These are phyloP conservation scores for Nannoperca obscura DNA, from an alignment of 2,797 vertebrate genomes.

Conservation along the genomic window DNA sequence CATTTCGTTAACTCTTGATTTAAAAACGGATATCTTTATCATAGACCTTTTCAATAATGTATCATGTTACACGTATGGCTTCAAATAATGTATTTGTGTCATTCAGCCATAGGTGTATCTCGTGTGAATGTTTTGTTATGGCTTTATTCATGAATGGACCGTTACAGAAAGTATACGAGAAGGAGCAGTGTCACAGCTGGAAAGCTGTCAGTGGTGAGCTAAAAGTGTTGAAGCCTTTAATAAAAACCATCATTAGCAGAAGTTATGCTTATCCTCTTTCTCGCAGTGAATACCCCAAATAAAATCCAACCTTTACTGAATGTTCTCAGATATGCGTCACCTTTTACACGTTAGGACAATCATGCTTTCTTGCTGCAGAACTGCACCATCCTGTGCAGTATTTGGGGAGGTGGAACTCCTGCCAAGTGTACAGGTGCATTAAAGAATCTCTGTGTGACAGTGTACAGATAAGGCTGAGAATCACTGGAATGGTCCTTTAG, in stretches of 20 bases:
- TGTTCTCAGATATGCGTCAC: not conserved
- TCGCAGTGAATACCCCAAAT: not conserved
- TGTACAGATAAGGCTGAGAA: slow-evolving; percentile 66
- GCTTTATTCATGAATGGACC: not conserved
- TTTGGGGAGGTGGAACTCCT: slow-evolving; percentile 36
- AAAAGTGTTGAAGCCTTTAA: not conserved
- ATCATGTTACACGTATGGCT: not conserved
- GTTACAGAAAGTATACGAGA: no score
- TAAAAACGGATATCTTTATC: not conserved
- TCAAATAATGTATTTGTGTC: not conserved
- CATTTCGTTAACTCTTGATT: no score
- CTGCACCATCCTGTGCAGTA: slow-evolving; percentile 39
- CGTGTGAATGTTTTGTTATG: not conserved
- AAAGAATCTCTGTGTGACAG: slow-evolving; percentile 63
- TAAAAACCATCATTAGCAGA: no score
- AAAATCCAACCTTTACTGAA: slow-evolving; percentile 1
- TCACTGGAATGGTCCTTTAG: slow-evolving; percentile 64
- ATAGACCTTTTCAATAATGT: not conserved
- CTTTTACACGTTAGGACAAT: not conserved
- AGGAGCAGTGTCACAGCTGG: not conserved
- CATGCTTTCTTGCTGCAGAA: slow-evolving; percentile 15
- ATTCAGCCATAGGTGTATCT: not conserved
- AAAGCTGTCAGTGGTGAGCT: not conserved
- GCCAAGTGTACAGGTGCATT: slow-evolving; percentile 61
- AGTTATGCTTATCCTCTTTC: no score